Conservation (phyloP, 2,797 vertebrate species). For the Molossus molossus region DNA sequence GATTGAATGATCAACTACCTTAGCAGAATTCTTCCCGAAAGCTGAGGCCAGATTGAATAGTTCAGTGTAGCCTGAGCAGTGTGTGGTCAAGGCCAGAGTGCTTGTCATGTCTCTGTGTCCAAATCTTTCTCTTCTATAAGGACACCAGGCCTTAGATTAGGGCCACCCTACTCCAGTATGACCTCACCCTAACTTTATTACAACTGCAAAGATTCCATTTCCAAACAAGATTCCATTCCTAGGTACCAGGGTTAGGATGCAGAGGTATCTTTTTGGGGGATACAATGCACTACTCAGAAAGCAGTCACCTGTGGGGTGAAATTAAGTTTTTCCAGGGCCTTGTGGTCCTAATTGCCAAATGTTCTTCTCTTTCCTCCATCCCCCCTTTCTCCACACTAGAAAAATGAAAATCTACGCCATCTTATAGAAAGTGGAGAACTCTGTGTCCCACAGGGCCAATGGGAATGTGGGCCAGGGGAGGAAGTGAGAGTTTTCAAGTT, state of each 20-base stretch:
- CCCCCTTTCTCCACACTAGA: background rate
- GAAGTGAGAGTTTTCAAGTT: background rate
- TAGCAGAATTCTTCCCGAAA: background rate
- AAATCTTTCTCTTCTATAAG: background rate
- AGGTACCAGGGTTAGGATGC: background rate
- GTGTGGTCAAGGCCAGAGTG: background rate
- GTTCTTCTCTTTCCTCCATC: background rate
- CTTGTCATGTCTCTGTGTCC: background rate
- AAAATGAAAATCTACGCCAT: background rate
- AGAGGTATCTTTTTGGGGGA: background rate
- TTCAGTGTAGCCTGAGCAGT: background rate
- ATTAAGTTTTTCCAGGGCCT: background rate
- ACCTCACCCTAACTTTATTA: background rate
- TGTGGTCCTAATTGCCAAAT: background rate
- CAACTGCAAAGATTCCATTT: background rate
- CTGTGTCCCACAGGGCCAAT: background rate
- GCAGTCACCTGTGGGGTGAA: accelerated
- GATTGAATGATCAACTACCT: background rate
- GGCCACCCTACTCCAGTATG: too few species aligned
- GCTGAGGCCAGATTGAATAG: background rate
- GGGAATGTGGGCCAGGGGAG: background rate
- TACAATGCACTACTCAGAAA: background rate
- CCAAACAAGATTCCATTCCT: background rate
- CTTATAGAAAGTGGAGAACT: background rate
- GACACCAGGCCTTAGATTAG: background rate